Evolutionary conservation across 1,140 invertebrate genomes (phyloP).

Genomic region (Drosophila leontia): DNA sequence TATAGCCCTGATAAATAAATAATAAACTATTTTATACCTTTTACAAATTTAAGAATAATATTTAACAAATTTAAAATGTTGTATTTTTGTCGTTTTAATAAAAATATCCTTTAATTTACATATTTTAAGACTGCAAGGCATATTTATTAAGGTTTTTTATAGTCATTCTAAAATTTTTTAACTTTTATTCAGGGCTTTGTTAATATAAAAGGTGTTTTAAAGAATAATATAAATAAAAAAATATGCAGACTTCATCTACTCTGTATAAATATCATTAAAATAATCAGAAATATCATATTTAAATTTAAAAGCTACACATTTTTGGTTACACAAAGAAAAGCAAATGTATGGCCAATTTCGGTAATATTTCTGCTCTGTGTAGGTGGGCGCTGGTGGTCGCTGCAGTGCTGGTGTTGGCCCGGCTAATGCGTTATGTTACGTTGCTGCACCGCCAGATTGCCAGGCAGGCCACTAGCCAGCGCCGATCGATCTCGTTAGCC

Average conservation of each 20-base stretch:
- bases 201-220: not conserved
- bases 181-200: no score
- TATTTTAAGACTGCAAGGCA: not conserved
- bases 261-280: not conserved
- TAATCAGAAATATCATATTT: not conserved
- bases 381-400: conserved; percentile 57
- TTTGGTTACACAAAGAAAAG: not conserved
- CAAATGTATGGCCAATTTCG: not conserved
- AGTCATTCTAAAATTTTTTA: not conserved
- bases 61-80: not conserved
- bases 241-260: not conserved
- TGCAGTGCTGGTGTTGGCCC: conserved; percentile 24
- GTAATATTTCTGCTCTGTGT: conserved; percentile 39
- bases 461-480: conserved; percentile 43
- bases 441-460: conserved; percentile 41
- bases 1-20: not conserved
- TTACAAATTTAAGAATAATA: not conserved
- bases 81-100: not conserved
- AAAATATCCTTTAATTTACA: no score
- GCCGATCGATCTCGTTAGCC: conserved; percentile 80
- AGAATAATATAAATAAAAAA: not conserved
- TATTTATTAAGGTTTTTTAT: no score
- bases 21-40: not conserved
- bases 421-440: conserved; percentile 67
- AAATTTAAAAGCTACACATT: not conserved